Base-by-base conservation (phyloP, 2,888 invertebrate species). In the Microctonus hyperodae region DNA sequence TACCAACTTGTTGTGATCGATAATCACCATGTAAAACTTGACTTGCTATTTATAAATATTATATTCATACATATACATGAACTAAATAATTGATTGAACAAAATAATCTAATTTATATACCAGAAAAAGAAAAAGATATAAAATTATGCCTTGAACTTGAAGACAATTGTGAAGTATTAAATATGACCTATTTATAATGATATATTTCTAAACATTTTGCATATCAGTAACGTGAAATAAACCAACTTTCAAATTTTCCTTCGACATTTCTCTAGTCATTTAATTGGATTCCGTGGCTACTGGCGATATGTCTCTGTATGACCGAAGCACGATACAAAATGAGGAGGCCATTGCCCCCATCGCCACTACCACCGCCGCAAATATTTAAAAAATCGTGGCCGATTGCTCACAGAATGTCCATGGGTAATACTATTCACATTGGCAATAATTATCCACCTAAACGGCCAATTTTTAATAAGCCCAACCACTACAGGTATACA, bases 261-360 rank as follows among this genome's bases (percentile, higher is more conserved):
- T 53, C 13, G 10, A 1, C 1, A 48, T 63, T 66, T 65, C 22
- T 10, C 37, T 71, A 82, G 82, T 70, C 70, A 66, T 69, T 72
- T 62, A 74, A 72, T 67, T 77, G 77, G 78, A 66, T 79, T 35
- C 75, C 72, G 35, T 81, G 78, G 76, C 64, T 81, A 11, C 33
- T 82, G 65, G 76, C 75, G 55, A 66, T 71, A 9, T 77, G 74
- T 62, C 62, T 78, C 31, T 79, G 77, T 55, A 57, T 79, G 20
- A 69, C 78, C 33, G 78, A 80, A 68, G 82, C 79, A 6, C 77
- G 81, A 61, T 81, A 81, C 72, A 84, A 83, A 69, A 73, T 81
- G 37, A 78, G 85, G 66, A 80, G 84, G 48, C 84, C 84, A 3
- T 79, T 74, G 3, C 56, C 74, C 4, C 73, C 82, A 33, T 79